Base-by-base conservation (phyloP, 1,140 invertebrate species). In the Pentalonia nigronervosa region DNA sequence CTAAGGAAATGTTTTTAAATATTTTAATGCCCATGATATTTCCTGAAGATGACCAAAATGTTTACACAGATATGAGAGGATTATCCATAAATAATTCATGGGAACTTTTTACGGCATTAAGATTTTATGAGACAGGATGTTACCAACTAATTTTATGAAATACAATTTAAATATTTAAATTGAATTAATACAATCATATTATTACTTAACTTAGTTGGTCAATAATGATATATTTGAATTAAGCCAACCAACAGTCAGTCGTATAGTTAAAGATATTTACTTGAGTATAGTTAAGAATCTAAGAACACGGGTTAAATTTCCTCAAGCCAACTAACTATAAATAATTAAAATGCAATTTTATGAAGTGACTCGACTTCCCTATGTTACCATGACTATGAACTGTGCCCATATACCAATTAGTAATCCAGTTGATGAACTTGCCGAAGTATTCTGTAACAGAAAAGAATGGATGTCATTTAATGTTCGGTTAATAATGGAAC, bases 371-470 rank as follows among this genome's bases (percentile, higher is more conserved):
- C 36, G 34, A 83, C 36, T 83, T 34, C 36, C 36, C 20, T 36
- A 36, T 36, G 81, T 83, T 36, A 83, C 34, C 36, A 83, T 83
- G 36, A 20, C 36, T 83, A 83, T 83, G 81, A 20, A 83, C n/a
- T n/a, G n/a, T n/a, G n/a, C 81, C 20, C 36, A 41, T 83, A 83
- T 83, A 83, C 56, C 36, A 45, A 93, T 83, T 45, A 34, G 56
- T 9, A 93, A 34, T 83, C 67, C 94, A 94, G 95, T 95, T 93
- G 95, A 94, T 56, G 94, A 95, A 41, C 90, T 95, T 94, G 94
- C 95, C 36, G 95, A 96, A 94, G 81, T 94, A 30, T 96, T 94
- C 92, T 48, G 95, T 60, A 95, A 95, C 94, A 94, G 95, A 93
- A 95, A 96, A 93, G 20, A 17, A 83, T 83, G 94, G 94, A 41